Percentiles rank a stretch among this genome's conserved stretches.
phyloP scores from a whole-genome alignment of 2,797 vertebrate species.

The Craterocephalus amniculus region DNA sequence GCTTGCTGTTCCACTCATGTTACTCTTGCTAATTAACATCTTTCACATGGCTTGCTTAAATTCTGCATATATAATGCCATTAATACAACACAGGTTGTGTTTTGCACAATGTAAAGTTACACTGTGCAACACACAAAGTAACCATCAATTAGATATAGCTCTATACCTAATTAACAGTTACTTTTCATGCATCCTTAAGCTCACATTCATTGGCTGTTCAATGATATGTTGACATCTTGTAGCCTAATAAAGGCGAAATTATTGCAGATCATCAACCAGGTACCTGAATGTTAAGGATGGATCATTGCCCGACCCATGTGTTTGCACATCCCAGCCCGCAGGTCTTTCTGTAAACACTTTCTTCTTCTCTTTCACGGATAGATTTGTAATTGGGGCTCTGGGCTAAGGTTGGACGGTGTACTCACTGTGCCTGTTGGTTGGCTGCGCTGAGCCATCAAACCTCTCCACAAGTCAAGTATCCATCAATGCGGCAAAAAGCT shows the following conservation, averaged over 20 bases:
- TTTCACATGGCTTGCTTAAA: background rate
- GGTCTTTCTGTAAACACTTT: constrained; percentile 23
- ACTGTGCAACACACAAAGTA: too few species aligned
- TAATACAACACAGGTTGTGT: background rate
- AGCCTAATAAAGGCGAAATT: constrained; percentile 12
- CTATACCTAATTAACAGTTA: background rate
- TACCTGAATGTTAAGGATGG: constrained; percentile 1
- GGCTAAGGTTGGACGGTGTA: constrained; percentile 41
- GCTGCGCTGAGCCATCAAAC: constrained; percentile 44
- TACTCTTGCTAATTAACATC: background rate
- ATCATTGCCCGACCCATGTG: background rate
- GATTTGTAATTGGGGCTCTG: constrained; percentile 46
- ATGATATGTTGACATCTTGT: background rate
- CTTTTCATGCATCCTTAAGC: background rate
- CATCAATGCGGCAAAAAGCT: constrained; percentile 66
- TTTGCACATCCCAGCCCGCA: constrained; percentile 21
- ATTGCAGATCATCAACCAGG: background rate
- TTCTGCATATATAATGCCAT: background rate
- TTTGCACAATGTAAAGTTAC: background rate
- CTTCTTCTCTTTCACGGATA: constrained; percentile 27
- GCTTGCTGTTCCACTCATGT: background rate
- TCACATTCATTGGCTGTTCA: background rate
- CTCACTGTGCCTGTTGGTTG: constrained; percentile 46
- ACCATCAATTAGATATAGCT: too few species aligned
- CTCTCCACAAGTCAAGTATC: constrained; percentile 57